Evolutionary conservation across 2,888 invertebrate species (phyloP).

Genomic region (Bombylius major): DNA sequence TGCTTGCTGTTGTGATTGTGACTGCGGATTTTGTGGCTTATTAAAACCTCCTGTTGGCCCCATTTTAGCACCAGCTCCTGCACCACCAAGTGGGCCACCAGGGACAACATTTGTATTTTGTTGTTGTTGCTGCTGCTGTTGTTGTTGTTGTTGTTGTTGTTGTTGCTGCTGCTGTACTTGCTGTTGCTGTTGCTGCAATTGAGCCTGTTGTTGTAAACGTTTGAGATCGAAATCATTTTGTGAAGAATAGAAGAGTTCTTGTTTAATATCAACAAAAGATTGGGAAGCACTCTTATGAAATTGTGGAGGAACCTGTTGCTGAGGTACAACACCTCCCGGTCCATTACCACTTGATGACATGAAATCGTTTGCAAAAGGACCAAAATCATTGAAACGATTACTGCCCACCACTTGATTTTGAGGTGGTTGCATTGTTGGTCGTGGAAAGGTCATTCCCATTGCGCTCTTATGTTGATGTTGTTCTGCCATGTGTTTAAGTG

Average conservation of each 20-base stretch:
- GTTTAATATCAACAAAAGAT: constrained; percentile 42
- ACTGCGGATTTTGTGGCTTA: constrained; percentile 23
- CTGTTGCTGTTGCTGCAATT: constrained; percentile 18
- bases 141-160: constrained; percentile 23
- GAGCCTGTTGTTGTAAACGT: constrained; percentile 30
- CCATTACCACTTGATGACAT: constrained; percentile 29
- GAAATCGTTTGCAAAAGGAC: constrained; percentile 42
- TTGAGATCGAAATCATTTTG: constrained; percentile 38
- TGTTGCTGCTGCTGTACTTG: constrained; percentile 25
- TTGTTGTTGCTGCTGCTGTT: constrained; percentile 20
- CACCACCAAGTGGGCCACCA: constrained; percentile 4
- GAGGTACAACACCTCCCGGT: constrained; percentile 28
- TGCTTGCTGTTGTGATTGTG: constrained; percentile 13
- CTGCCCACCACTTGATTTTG: constrained; percentile 36
- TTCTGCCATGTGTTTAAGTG: constrained; percentile 92
- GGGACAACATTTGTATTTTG: constrained; percentile 29
- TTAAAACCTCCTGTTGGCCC: constrained; percentile 22
- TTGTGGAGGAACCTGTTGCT: constrained; percentile 27
- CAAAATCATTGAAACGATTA: constrained; percentile 47
- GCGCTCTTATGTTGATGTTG: constrained; percentile 83
- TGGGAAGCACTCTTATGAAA: constrained; percentile 38
- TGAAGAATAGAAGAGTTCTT: constrained; percentile 40
- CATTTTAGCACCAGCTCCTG: constrained; percentile 25
- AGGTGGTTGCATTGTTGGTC: constrained; percentile 34
- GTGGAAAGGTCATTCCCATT: constrained; percentile 46